These are phyloP conservation scores for Ridgeia piscesae DNA, from an alignment of 1,140 invertebrate species.

Conservation along the genomic window DNA sequence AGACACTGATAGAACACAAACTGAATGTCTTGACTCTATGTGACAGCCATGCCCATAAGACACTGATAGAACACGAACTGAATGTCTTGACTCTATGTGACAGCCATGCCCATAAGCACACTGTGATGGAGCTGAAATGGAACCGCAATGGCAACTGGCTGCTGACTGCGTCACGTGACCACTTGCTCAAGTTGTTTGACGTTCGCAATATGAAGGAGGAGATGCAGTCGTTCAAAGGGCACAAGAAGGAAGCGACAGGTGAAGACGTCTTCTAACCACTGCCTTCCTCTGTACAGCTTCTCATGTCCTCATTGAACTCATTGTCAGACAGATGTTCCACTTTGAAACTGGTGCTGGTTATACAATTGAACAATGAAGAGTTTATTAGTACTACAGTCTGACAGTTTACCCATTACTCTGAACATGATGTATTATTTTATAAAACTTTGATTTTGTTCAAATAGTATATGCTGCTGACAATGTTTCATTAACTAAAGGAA, in stretches of 20 bases:
- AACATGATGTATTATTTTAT: neutral
- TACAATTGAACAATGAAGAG: neutral
- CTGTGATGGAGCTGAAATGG: constrained; percentile 99
- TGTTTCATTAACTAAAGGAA: neutral
- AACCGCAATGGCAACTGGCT: constrained; percentile 99
- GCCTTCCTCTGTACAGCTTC: neutral
- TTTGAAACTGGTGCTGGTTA: neutral
- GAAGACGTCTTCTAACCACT: constrained; percentile 22
- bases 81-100: neutral
- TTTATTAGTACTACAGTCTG: neutral
- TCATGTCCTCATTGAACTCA: neutral
- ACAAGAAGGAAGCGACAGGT: constrained; percentile 97
- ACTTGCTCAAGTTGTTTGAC: constrained; percentile 97
- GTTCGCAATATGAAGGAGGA: constrained; percentile 90
- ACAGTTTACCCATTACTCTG: neutral
- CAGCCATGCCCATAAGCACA: constrained; percentile 97
- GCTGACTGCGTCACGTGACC: constrained; percentile 96
- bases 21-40: neutral
- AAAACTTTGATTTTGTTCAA: neutral
- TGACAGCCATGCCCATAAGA: neutral
- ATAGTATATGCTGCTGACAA: neutral
- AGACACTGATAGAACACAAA: neutral
- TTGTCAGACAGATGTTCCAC: neutral
- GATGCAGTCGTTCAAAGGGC: constrained; percentile 93
- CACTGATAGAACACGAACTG: neutral